Base-by-base conservation (phyloP, 1,140 invertebrate species). In the Parapsyche elsis region DNA sequence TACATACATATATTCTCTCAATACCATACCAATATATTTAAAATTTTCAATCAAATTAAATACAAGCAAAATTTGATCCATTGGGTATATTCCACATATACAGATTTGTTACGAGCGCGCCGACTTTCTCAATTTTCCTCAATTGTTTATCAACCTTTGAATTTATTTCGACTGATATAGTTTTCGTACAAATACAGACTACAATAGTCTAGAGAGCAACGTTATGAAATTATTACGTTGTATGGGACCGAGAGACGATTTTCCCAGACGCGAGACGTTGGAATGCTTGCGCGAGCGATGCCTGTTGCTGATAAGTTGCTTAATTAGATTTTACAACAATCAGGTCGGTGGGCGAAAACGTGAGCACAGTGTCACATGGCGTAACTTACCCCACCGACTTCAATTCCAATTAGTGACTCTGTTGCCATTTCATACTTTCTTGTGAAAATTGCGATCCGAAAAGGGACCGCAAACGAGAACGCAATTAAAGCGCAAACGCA, bases 241-340 rank as follows among this genome's bases (percentile, higher is more conserved):
- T 5, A 46, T 24, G 38, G 38, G 16, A 57, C 5, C 73, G 24
- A 74, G 21, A 46, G 71, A 74, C 38, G 44, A 75, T 75, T 75
- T 75, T 75, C 73, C 26, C 73, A 75, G 46, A 57, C 16, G 24
- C 64, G 64, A 9, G 5, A 19, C 16, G 59, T 61, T 23, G 59
- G 10, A 14, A 24, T 67, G 23, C 26, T 70, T 67, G 19, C 64
- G 9, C 76, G 77, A 78, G 9, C 76, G 77, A 78, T 78, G 77
- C 21, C 67, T 78, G 77, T 38, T 38, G 59, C 73, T 59, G 77
- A 78, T 78, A 78, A 78, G 67, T 78, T 78, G 75, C 77, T 78
- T 78, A 78, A 78, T 78, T 78, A 78, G 77, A 71, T 78, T 78
- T 71, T 78, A 78, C 45, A 71, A 78, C 77, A 78, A 78, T 78